Percentiles rank a stretch among this genome's conserved stretches.
These are phyloP conservation scores for Dryobates pubescens DNA, from an alignment of 2,797 vertebrate genomes.

Conservation along the genomic window DNA sequence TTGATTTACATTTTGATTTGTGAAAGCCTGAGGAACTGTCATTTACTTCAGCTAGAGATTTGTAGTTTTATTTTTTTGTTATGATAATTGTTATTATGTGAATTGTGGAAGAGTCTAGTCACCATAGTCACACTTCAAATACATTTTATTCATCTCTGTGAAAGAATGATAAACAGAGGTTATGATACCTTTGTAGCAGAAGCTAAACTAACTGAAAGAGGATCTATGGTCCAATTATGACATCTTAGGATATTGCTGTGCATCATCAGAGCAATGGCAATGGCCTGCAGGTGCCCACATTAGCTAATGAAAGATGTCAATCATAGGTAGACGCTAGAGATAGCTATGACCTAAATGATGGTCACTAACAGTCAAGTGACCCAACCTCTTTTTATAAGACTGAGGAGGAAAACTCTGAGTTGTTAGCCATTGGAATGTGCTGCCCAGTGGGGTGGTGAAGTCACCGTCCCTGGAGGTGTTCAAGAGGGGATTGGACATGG, in stretches of 20 bases:
- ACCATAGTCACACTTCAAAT: background rate
- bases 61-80: background rate
- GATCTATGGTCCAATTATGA: background rate
- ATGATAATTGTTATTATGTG: background rate
- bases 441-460: too few relatives aligned
- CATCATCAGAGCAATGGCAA: background rate
- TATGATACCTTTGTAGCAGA: background rate
- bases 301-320: background rate
- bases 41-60: background rate
- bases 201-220: background rate
- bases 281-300: rapidly evolving
- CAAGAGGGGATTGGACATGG: too few relatives aligned
- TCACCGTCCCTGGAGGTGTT: too few relatives aligned
- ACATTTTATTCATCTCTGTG: background rate
- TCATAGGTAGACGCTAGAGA: background rate
- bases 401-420: background rate
- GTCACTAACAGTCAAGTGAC: background rate
- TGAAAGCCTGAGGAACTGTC: background rate
- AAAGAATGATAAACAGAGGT: background rate
- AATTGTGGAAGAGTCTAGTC: background rate
- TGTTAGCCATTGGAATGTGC: background rate
- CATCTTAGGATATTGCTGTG: background rate
- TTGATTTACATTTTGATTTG: background rate
- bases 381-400: background rate
- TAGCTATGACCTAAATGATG: background rate